These are phyloP conservation scores for Aythya baeri DNA, from an alignment of 2,113 vertebrate species.

Conservation along the genomic window DNA sequence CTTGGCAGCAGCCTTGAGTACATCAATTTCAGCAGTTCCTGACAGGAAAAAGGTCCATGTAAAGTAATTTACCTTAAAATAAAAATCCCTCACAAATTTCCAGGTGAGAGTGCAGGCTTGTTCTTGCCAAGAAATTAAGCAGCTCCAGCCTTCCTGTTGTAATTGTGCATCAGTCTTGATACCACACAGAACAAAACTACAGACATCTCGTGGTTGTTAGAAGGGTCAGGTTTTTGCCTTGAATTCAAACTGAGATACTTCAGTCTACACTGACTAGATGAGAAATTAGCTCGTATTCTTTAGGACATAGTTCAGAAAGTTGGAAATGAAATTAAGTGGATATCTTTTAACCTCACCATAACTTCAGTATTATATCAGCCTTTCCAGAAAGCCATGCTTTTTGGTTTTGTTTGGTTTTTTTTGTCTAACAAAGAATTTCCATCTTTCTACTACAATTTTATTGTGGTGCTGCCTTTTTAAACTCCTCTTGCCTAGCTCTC, in stretches of 20 bases:
- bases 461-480: not conserved
- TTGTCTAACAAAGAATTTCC: not conserved
- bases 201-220: not conserved
- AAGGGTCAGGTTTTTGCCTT: not conserved
- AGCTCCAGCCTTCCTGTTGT: not conserved
- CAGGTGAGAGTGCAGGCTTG: not conserved
- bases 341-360: not conserved
- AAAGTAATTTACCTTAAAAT: not conserved
- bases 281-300: not conserved
- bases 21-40: not conserved
- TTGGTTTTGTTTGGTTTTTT: too few relatives aligned
- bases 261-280: too few relatives aligned
- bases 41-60: not conserved
- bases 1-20: not conserved
- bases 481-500: not conserved
- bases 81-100: not conserved
- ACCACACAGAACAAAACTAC: not conserved
- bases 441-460: not conserved
- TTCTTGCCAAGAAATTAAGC: not conserved
- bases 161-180: not conserved
- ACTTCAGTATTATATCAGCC: not conserved
- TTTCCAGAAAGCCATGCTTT: not conserved
- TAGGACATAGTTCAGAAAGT: not conserved
- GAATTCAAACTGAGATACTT: not conserved
- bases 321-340: not conserved